Percentiles rank a stretch among this genome's conserved stretches.
Conservation (phyloP, 2,888 invertebrate genomes). For the Erpobdella octoculata region DNA sequence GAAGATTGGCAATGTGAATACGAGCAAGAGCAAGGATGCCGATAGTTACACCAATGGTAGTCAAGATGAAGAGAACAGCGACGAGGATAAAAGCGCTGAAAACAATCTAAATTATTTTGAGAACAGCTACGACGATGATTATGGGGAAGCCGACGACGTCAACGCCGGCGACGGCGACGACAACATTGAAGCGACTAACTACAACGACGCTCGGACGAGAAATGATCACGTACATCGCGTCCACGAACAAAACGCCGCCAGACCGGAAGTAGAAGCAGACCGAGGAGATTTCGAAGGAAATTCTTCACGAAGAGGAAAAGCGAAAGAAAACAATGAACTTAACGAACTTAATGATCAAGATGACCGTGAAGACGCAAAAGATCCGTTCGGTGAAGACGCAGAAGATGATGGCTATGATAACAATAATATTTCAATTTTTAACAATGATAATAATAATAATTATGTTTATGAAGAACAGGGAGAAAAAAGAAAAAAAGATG, state of each 20-base stretch:
- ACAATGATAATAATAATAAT: no score
- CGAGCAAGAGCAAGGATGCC: background rate
- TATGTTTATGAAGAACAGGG: no score
- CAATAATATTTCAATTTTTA: no score
- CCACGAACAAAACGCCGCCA: background rate
- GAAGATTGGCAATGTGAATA: background rate
- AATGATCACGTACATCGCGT: background rate
- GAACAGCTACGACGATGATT: background rate
- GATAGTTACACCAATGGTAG: background rate
- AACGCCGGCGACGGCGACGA: background rate
- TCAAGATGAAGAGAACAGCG: background rate
- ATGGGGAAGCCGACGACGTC: background rate
- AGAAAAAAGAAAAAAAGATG: no score
- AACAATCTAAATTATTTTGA: background rate
- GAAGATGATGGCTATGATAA: background rate
- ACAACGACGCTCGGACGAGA: background rate
- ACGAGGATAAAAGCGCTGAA: background rate
- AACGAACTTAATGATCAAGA: background rate
- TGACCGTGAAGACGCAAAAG: background rate
- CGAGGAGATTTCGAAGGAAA: background rate
- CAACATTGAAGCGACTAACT: background rate
- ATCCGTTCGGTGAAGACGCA: no score
- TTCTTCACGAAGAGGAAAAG: background rate
- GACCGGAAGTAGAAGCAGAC: background rate
- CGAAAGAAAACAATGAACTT: no score